These are phyloP conservation scores for Cochlearius cochlearius DNA, from an alignment of 2,113 vertebrate genomes.

Conservation along the genomic window DNA sequence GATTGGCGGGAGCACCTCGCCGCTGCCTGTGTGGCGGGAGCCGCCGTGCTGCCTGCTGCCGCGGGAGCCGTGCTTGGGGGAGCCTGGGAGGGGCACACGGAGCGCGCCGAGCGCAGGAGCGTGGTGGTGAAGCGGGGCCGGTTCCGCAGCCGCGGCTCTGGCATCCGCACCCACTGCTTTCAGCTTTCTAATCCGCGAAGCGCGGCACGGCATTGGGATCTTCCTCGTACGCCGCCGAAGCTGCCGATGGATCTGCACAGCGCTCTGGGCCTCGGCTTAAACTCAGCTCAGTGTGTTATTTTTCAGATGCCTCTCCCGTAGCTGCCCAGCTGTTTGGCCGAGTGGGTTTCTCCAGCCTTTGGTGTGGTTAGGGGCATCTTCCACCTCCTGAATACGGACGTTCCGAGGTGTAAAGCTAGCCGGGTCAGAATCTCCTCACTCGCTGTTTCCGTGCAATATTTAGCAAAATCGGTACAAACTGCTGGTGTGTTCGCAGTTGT, in stretches of 20 bases:
- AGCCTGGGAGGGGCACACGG: background rate
- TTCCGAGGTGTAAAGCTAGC: background rate
- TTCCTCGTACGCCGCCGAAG: accelerated
- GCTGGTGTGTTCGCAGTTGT: background rate
- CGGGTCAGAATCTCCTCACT: background rate
- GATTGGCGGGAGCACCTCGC: background rate
- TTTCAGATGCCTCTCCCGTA: background rate
- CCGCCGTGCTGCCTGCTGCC: background rate
- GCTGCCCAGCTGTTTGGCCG: background rate
- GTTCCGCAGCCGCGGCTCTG: background rate
- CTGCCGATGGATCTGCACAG: background rate
- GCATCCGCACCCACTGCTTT: background rate
- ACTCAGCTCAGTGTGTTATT: background rate
- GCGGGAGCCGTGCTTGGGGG: background rate
- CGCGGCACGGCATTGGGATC: accelerated
- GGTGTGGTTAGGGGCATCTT: background rate
- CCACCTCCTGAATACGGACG: background rate
- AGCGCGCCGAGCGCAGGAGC: accelerated
- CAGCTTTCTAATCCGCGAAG: background rate
- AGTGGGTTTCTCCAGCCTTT: background rate
- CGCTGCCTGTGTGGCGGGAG: background rate
- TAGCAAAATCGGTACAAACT: background rate
- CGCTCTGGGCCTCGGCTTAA: background rate
- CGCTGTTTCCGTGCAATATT: background rate
- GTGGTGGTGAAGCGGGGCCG: accelerated